Evolutionary conservation across 2,797 vertebrate species (phyloP), one percentile per base, ranked within the genome.

Genomic region (Nasua narica): DNA sequence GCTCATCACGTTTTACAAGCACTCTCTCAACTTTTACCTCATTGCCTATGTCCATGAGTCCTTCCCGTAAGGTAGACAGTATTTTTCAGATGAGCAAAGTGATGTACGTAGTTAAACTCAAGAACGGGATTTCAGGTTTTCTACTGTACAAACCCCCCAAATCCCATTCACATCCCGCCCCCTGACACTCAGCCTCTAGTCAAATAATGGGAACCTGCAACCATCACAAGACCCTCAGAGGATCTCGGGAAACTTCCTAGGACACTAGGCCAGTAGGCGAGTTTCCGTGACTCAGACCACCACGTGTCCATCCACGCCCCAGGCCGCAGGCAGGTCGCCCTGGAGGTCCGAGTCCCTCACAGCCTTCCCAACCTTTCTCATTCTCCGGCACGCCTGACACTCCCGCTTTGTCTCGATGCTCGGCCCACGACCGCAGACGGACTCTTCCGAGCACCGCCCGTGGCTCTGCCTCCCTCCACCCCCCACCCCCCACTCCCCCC

Each of bases 61-160:
- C 60, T 76, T 62, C 69, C 56, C 82, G 0, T 52, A 60, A 90
- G 35, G 32, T 29, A 5, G 23, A 23, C 29, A 13, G 7, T 72
- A 72, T 56, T 87, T 76, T 79, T 46, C 37, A 93, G 29, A 83
- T 72, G 46, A 96, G 54, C 50, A 94, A 77, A 86, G 3, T 46
- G 62, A n/a, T 60, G 3, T 13, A 16, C 78, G 87, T 40, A 81
- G 21, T 40, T 93, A 72, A 79, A 37, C 37, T 88, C 29, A 76
- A 78, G 84, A 93, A 21, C 8, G 32, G 77, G 60, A 50, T 95
- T 72, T 88, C 72, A 70, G 91, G 35, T 78, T 87, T 95, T 94
- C 83, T 97, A 35, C 48, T 48, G 15, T 43, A 48, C 1, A 11
- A 65, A 29, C 14, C 48, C 69, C 74, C 56, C 25, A 87, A 85